A percentile compares a stretch with the other conserved stretches of the same genome.
Conservation (phyloP, 2,888 invertebrate genomes). For the Tribolium freemani region DNA sequence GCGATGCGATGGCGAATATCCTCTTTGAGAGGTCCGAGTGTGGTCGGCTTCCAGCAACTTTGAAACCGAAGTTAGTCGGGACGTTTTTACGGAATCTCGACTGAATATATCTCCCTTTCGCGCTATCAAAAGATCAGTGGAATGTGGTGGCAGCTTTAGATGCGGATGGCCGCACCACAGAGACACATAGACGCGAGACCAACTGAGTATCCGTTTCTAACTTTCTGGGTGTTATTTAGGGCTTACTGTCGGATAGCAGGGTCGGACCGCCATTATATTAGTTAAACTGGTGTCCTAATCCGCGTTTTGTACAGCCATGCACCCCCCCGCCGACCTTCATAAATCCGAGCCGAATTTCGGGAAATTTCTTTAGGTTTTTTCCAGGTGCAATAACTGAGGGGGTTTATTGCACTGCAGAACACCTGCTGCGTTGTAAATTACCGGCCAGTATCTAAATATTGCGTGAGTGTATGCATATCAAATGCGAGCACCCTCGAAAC, state of each 20-base stretch:
- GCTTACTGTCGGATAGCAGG: constrained; percentile 21
- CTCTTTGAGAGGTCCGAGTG: constrained; percentile 31
- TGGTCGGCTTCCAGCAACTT: constrained; percentile 23
- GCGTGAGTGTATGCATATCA: constrained; percentile 58
- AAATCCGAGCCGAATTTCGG: constrained; percentile 12
- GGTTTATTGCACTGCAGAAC: constrained; percentile 59
- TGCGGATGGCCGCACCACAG: constrained; percentile 40
- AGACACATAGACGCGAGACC: constrained; percentile 17
- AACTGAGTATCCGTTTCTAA: constrained; percentile 28
- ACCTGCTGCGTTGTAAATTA: constrained; percentile 65
- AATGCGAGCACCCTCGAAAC: constrained; percentile 38
- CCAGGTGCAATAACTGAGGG: constrained; percentile 41
- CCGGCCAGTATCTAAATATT: constrained; percentile 63
- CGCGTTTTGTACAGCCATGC: constrained; percentile 15
- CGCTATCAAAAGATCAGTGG: constrained; percentile 40
- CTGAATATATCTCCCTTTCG: constrained; percentile 19
- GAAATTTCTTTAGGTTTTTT: constrained; percentile 6
- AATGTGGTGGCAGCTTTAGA: constrained; percentile 38
- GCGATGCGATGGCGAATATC: constrained; percentile 14
- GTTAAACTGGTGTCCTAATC: constrained; percentile 35
- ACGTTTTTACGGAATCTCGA: constrained; percentile 23
- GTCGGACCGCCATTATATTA: constrained; percentile 25
- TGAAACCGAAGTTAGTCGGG: constrained; percentile 19
- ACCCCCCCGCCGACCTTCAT: constrained; percentile 11
- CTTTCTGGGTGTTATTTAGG: constrained; percentile 41